Base-by-base conservation (phyloP, 2,113 vertebrate species). In the Neotoma lepida region DNA sequence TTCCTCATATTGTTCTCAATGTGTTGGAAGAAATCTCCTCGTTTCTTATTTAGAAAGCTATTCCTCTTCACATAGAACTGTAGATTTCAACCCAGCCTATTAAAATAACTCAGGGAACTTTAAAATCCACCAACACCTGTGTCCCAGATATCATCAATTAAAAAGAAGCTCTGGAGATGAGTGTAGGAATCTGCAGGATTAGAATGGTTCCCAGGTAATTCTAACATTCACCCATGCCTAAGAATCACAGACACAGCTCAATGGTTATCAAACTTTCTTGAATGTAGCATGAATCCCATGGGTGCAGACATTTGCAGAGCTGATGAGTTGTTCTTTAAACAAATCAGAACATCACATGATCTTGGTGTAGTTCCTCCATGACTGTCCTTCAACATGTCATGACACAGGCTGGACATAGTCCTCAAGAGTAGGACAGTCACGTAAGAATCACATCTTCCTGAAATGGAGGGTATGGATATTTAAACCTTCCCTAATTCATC, bases 81-180 rank as follows among this genome's bases (percentile, higher is more conserved):
- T 49, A 39, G 1, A 78, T 74, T 89, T 54, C 71, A 88, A 63
- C 12, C 90, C n/a, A 90, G n/a, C 64, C 39, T 39, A 46, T 90
- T 88, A 93, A 74, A 91, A 51, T 86, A n/a, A 90, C 41, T 35
- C 30, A 95, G 35, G 49, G 39, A 90, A 54, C 28, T 82, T 86
- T 64, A 58, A 92, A 88, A 87, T 90, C 74, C 51, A 80, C 14
- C 85, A 92, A 2, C 56, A 39, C 14, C 49, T 89, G 1, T 28
- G 44, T 87, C 44, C 39, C 58, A 95, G 74, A 61, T 8, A 15
- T 56, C 3, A 64, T 49, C 81, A 95, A 92, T 86, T 88, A 94
- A 73, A 93, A 22, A 41, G 9, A 81, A 39, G 13, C 33, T 93
- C 49, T 86, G 24, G 22, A 4, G 41, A 76, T 81, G 76, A 46